Evolutionary conservation across 2,113 vertebrate species (phyloP).

Genomic region (Verasper variegatus): DNA sequence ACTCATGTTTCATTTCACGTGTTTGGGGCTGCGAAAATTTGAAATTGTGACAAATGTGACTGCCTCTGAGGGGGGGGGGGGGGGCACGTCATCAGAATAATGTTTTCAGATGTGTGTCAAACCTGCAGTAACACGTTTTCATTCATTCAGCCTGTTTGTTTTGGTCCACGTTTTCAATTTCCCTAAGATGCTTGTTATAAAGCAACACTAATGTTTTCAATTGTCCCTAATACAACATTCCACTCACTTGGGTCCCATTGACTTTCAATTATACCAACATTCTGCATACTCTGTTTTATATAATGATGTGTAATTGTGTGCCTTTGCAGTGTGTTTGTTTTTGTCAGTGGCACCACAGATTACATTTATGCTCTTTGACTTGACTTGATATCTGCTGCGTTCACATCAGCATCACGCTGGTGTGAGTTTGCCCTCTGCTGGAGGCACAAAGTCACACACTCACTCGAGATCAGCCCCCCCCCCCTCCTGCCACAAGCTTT

Average conservation of each 20-base stretch:
- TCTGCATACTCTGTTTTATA: no score
- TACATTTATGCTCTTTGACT: background rate
- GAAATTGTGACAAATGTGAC: conserved; percentile 28
- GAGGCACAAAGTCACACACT: conserved; percentile 40
- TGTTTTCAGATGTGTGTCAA: conserved; percentile 6
- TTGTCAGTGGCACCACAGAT: background rate
- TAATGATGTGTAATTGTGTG: no score
- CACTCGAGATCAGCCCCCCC: conserved; percentile 11
- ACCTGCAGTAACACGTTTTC: no score
- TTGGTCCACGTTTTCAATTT: no score
- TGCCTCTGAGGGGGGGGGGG: conserved; percentile 31
- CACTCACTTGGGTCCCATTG: no score
- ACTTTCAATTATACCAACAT: no score
- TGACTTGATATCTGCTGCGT: background rate
- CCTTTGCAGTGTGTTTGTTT: no score
- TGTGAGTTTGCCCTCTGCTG: conserved; percentile 77
- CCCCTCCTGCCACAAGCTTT: background rate
- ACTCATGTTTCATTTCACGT: conserved; percentile 31
- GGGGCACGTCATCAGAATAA: conserved; percentile 30
- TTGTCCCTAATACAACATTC: no score
- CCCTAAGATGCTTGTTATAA: no score
- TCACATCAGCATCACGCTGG: conserved; percentile 28
- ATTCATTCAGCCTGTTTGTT: background rate
- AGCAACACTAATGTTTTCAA: no score
- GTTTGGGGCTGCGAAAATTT: conserved; percentile 25